A percentile compares a stretch with the other conserved stretches of the same genome.
Conservation (phyloP, 2,797 vertebrate species). For the Euphonia xanthogaster region DNA sequence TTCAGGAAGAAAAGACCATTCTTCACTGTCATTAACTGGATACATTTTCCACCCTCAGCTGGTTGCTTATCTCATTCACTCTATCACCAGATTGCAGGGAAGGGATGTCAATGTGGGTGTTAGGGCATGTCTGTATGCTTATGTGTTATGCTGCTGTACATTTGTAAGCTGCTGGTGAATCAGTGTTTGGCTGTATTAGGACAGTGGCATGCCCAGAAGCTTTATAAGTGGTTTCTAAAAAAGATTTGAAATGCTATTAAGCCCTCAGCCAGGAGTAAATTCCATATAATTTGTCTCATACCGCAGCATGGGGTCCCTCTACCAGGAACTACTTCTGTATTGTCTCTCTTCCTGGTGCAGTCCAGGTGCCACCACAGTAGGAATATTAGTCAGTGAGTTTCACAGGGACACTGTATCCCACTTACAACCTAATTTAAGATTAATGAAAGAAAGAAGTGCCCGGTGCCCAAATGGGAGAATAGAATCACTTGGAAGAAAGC, state of each 20-base stretch:
- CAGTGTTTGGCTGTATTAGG: constrained; percentile 15
- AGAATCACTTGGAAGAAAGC: background rate
- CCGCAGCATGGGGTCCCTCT: background rate
- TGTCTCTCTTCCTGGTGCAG: background rate
- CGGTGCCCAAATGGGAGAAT: background rate
- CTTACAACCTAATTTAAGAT: background rate
- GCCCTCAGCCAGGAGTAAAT: background rate
- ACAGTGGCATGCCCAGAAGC: constrained; percentile 19
- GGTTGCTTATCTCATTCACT: background rate
- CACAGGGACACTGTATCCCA: background rate
- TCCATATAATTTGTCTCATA: background rate
- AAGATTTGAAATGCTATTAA: background rate
- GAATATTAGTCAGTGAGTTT: background rate
- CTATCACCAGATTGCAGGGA: background rate
- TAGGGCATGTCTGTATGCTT: background rate
- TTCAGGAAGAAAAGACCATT: background rate
- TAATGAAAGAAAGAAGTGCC: background rate
- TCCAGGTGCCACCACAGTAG: background rate
- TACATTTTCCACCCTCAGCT: background rate
- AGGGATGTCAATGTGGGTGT: background rate
- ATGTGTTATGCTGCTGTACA: background rate
- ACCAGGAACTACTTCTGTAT: background rate
- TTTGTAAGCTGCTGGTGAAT: constrained; percentile 16
- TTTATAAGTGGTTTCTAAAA: background rate
- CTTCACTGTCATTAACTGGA: background rate